Base-by-base conservation (phyloP, 2,888 invertebrate species). In the Spilarctia lutea region DNA sequence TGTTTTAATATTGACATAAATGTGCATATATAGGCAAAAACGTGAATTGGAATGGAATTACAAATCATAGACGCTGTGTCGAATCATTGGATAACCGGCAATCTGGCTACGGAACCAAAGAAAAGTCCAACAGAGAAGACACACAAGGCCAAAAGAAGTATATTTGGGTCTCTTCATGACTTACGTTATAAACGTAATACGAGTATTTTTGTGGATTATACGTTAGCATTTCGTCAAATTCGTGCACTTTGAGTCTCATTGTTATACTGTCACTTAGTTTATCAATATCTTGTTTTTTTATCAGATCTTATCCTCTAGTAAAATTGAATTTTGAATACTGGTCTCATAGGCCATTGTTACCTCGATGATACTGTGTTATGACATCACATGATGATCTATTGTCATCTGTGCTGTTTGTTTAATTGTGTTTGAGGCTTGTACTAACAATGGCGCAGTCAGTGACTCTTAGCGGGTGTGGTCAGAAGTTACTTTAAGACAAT, bases 81-180 rank as follows among this genome's bases (percentile, higher is more conserved):
- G 11, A 56, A 33, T 10, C 68, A 82, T 71, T 73, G 81, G 75
- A 75, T 75, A 16, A 73, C 48, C 20, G 78, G 80, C 67, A 79
- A 79, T 71, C 68, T 73, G 33, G 71, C 71, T 30, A 79, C 74
- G 75, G 81, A 73, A 70, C 48, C 85, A 56, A 92, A 91, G 85
- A 91, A 89, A 76, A 93, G 90, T 78, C 91, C 93, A 0, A 88
- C 90, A 1, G 91, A 92, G 68, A 94, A 93, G 77, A 85, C 82
- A 3, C 84, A 90, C 72, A 94, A 89, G 75, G 75, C 93, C 0
- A 89, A 89, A 66, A 89, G 88, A 65, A 89, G 88, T 42, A 82
- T 91, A 30, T 93, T 94, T 73, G 93, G 93, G 78, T 93, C 92
- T 0, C 90, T 89, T 52, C 86, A 90, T 35, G 89, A 91, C 69